A percentile compares a stretch with the other conserved stretches of the same genome.
Evolutionary conservation across 2,797 vertebrate species (phyloP).

Genomic region (Eupleurogrammus muticus): DNA sequence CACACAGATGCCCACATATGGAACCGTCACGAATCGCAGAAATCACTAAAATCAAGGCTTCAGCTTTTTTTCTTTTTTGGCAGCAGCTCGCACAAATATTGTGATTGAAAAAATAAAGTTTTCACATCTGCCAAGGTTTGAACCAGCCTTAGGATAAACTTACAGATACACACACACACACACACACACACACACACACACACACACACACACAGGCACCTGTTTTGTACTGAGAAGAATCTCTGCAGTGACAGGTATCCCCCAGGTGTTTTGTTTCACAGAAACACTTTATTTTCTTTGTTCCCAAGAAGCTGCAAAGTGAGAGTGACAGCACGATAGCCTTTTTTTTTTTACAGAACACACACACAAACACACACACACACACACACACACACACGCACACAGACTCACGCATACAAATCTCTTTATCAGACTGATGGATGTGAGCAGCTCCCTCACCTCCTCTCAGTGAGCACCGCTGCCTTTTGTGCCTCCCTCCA

Average conservation of each 20-base stretch:
- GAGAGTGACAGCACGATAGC: slow-evolving; percentile 71
- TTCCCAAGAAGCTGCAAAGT: slow-evolving; percentile 71
- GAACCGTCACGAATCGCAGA: slow-evolving; percentile 30
- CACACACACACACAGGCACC: slow-evolving; percentile 36
- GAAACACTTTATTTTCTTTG: slow-evolving; percentile 75
- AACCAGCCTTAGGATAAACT: slow-evolving; percentile 57
- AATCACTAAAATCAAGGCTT: slow-evolving; percentile 56
- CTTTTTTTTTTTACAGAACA: slow-evolving; percentile 57
- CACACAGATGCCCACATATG: slow-evolving; percentile 53
- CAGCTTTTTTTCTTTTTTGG: slow-evolving; percentile 18
- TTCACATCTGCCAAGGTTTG: slow-evolving; percentile 51
- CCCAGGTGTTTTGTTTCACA: slow-evolving; percentile 72
- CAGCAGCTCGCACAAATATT: slow-evolving; percentile 55
- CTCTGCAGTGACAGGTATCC: slow-evolving; percentile 74
- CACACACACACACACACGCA: slow-evolving; percentile 37
- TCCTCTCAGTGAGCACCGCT: slow-evolving; percentile 52
- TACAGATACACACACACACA: slow-evolving; percentile 28
- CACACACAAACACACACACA: slow-evolving; percentile 22
- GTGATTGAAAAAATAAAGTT: slow-evolving; percentile 48
- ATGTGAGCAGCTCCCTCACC: slow-evolving; percentile 70
- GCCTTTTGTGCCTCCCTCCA: slow-evolving; percentile 73
- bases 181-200: slow-evolving; percentile 20
- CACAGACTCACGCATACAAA: slow-evolving; percentile 49
- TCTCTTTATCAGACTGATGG: slow-evolving; percentile 81
- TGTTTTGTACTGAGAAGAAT: slow-evolving; percentile 51